Base-by-base conservation (phyloP, 2,888 invertebrate species). In the Dorcus parallelipipedus region DNA sequence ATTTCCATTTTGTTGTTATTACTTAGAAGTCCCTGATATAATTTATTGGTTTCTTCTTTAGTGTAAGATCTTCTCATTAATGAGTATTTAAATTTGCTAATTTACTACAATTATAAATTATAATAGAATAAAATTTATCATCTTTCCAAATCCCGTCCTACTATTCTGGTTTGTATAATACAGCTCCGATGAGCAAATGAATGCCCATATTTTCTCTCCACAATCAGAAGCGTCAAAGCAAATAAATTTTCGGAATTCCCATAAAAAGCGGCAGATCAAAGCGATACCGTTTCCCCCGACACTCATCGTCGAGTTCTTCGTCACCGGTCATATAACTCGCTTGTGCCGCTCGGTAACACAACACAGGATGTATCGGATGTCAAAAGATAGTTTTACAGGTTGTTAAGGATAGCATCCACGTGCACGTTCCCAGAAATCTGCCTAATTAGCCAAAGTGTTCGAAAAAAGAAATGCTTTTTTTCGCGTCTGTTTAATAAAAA, bases 311-410 rank as follows among this genome's bases (percentile, higher is more conserved):
- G 45, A 52, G 49, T 42, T 51, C 59, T 56, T 55, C 50, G 60
- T 59, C 55, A 56, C 61, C 61, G 65, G 26, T 53, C 64, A 58
- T 58, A 58, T 58, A 47, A 60, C 58, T 60, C 62, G 57, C 61
- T 57, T 58, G 56, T 58, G 60, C 58, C 52, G 54, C 58, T 60
- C 59, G 40, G 51, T 58, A 56, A 54, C 49, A 49, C 39, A 61
- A 62, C 56, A 64, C 65, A 63, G 65, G 65, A 65, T 62, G 65
- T 65, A 65, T 65, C 65, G 58, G 49, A 55, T 65, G 56, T 59
- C 65, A 56, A 9, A 17, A 41, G 56, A 58, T 61, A 53, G 38
- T 40, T 49, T 63, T 61, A 54, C 63, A 59, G 54, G 59, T 59
- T 57, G 59, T 57, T 57, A 61, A 50, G 56, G 52, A 56, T 49